A percentile compares a stretch with the other conserved stretches of the same genome.
Conservation (phyloP, 2,888 invertebrate species). For the Sesia bembeciformis region DNA sequence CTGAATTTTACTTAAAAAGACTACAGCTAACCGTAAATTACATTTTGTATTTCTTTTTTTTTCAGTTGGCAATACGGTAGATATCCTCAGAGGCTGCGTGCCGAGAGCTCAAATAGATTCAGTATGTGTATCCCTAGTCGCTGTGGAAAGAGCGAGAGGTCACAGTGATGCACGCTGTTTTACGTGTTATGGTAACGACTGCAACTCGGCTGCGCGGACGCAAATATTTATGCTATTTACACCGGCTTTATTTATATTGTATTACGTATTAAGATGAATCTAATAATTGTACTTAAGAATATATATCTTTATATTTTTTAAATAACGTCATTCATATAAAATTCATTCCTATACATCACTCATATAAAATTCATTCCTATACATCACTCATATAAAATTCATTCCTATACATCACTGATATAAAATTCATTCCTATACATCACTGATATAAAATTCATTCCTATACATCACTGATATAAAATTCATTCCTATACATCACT, state of each 20-base stretch:
- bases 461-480: too few species aligned
- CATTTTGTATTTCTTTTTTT: conserved; percentile 10
- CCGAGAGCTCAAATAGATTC: conserved; percentile 53
- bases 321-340: too few species aligned
- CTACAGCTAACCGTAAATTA: neutral
- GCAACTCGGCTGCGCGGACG: conserved; percentile 36
- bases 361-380: too few species aligned
- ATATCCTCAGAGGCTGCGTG: conserved; percentile 54
- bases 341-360: too few species aligned
- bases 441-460: too few species aligned
- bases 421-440: too few species aligned
- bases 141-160: conserved; percentile 56
- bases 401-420: too few species aligned
- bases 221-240: conserved; percentile 12
- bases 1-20: too few species aligned
- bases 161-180: conserved; percentile 64
- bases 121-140: conserved; percentile 49
- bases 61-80: conserved; percentile 64
- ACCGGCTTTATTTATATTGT: conserved; percentile 21
- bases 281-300: neutral
- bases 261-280: conserved; percentile 38
- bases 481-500: too few species aligned
- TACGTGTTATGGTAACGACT: conserved; percentile 51
- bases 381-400: too few species aligned
- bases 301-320: too few species aligned